Conservation (phyloP, 2,797 vertebrate species). For the Sebastes cheni region DNA sequence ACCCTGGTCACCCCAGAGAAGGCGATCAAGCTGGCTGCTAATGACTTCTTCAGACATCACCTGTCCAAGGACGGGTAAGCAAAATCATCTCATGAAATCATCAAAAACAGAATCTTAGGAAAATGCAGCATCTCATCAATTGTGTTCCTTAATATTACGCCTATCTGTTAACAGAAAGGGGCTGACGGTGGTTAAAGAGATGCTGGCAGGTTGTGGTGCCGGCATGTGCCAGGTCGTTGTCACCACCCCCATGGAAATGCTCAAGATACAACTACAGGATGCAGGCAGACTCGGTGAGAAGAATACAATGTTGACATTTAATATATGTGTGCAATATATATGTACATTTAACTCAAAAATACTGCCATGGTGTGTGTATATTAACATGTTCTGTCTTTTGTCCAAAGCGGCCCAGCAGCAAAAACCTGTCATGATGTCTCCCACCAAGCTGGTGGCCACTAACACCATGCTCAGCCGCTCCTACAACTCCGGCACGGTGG, state of each 20-base stretch:
- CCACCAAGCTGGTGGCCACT: constrained; percentile 77
- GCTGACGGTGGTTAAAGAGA: constrained; percentile 84
- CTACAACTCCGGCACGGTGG: constrained; percentile 78
- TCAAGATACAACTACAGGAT: constrained; percentile 89
- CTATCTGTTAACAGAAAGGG: constrained; percentile 75
- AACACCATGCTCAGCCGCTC: constrained; percentile 82
- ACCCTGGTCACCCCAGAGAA: constrained; percentile 89
- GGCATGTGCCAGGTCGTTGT: constrained; percentile 88
- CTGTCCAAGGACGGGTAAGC: constrained; percentile 82
- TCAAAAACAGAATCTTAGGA: rapidly evolving
- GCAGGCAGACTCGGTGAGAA: constrained; percentile 84
- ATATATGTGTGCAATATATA: background rate
- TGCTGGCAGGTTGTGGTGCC: constrained; percentile 88
- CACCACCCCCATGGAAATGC: constrained; percentile 91
- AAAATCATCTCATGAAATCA: rapidly evolving
- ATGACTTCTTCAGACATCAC: constrained; percentile 85
- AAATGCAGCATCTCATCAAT: rapidly evolving
- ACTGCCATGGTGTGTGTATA: background rate
- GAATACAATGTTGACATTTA: background rate
- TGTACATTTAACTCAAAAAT: background rate
- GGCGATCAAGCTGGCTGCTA: constrained; percentile 87
- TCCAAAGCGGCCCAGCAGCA: constrained; percentile 82
- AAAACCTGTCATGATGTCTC: constrained; percentile 71
- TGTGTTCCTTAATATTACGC: background rate
- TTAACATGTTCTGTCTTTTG: background rate